Evolutionary conservation across 2,797 vertebrate genomes (phyloP).

Genomic region (Lutjanus argentimaculatus): DNA sequence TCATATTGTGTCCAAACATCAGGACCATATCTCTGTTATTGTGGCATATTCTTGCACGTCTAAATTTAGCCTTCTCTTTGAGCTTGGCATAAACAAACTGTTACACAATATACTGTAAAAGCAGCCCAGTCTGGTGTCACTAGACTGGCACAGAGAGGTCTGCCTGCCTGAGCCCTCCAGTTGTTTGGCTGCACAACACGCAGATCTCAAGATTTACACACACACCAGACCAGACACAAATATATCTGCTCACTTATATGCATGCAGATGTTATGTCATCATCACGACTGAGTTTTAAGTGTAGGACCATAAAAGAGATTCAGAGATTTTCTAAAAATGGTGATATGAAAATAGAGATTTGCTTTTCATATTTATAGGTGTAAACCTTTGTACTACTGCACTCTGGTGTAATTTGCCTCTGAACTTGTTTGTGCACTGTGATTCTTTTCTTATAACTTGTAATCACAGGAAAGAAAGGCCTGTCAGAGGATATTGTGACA

Average conservation of each 20-base stretch:
- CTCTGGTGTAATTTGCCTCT: neutral
- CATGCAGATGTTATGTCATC: slow-evolving; percentile 26
- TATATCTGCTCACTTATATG: neutral
- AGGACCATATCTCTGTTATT: neutral
- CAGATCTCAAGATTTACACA: slow-evolving; percentile 12
- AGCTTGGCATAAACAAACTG: slow-evolving; percentile 48
- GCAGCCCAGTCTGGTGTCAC: slow-evolving; percentile 37
- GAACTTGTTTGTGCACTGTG: neutral
- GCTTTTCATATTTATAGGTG: neutral
- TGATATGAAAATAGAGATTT: neutral
- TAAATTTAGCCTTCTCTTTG: slow-evolving; percentile 49
- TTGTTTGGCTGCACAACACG: slow-evolving; percentile 51
- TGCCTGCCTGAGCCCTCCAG: slow-evolving; percentile 6
- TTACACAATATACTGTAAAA: slow-evolving; percentile 62
- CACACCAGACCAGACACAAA: neutral
- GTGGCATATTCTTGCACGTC: slow-evolving; percentile 26
- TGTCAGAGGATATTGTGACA: slow-evolving; percentile 46
- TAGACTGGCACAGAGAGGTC: slow-evolving; percentile 29
- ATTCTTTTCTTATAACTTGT: neutral
- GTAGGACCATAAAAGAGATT: neutral
- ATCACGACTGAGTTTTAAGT: neutral
- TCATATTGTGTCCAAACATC: slow-evolving; percentile 23
- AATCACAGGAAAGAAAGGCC: slow-evolving; percentile 18
- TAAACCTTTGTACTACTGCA: neutral
- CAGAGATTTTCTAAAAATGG: neutral